Conservation (phyloP, 2,113 vertebrate genomes). For the Meleagris gallopavo region DNA sequence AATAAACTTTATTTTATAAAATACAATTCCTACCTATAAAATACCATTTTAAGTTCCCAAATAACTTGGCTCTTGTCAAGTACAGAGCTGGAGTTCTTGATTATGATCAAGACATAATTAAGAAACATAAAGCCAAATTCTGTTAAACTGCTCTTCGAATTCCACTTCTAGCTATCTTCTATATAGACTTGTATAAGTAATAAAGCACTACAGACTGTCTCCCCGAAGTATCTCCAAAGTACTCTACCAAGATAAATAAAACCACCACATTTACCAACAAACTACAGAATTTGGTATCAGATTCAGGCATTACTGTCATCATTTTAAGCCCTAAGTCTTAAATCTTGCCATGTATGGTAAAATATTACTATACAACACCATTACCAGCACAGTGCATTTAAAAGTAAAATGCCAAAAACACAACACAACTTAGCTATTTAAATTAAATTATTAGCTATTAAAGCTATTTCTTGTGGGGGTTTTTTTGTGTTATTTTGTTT, state of each 20-base stretch:
- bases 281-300: background rate
- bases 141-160: background rate
- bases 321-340: background rate
- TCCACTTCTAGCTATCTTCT: background rate
- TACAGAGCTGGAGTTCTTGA: background rate
- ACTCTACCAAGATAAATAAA: background rate
- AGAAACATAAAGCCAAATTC: background rate
- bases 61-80: background rate
- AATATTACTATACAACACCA: background rate
- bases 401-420: background rate
- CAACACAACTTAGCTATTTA: background rate
- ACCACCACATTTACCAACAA: background rate
- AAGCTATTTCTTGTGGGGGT: background rate
- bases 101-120: background rate
- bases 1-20: background rate
- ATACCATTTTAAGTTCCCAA: background rate
- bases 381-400: background rate
- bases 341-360: background rate
- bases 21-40: background rate
- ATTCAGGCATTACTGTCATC: background rate
- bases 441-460: background rate
- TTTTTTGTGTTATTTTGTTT: background rate
- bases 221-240: background rate
- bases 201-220: background rate
- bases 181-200: background rate